Base-by-base conservation (phyloP, 1,140 invertebrate species). In the Mya arenaria region DNA sequence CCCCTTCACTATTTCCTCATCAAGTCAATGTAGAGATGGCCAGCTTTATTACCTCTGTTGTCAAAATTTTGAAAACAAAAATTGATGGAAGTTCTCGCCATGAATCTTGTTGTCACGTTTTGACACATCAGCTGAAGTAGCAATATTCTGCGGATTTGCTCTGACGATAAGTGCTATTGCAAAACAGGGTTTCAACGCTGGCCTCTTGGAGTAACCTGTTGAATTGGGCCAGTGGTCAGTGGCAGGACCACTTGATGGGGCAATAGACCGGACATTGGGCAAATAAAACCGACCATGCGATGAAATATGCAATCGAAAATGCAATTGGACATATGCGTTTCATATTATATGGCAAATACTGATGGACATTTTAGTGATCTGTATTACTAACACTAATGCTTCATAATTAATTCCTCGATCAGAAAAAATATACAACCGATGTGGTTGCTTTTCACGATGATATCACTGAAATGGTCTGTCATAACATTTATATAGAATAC, bases 21-120 rank as follows among this genome's bases (percentile, higher is more conserved):
- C 48, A 52, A n/a, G 15, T 37, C 19, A 69, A 55, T 71, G 44
- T 52, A 48, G 55, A 41, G 55, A n/a, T 32, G 5, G 66, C 63
- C 52, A 69, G 69, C 60, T 80, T 80, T 80, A 80, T 80, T 80
- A 65, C 77, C 19, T 15, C 71, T 58, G 41, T 62, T 80, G 77
- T 80, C 77, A 80, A 80, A 80, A 80, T 60, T 69, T 80, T 71
- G 66, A 80, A 80, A 60, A 56, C 77, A 80, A 80, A 80, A 60
- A 69, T 80, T 80, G 77, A 80, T 80, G 77, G 52, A 80, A 55
- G 55, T 80, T 69, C 65, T 25, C 66, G 68, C 44, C 55, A 55
- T 32, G 36, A 10, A 52, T 48, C 30, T 69, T 28, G 25, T 48
- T 80, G 77, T 68, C 77, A 80, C 34, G 2, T 19, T 44, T 48